Conservation (phyloP, 1,140 invertebrate genomes). For the Panagrolaimus sp. region DNA sequence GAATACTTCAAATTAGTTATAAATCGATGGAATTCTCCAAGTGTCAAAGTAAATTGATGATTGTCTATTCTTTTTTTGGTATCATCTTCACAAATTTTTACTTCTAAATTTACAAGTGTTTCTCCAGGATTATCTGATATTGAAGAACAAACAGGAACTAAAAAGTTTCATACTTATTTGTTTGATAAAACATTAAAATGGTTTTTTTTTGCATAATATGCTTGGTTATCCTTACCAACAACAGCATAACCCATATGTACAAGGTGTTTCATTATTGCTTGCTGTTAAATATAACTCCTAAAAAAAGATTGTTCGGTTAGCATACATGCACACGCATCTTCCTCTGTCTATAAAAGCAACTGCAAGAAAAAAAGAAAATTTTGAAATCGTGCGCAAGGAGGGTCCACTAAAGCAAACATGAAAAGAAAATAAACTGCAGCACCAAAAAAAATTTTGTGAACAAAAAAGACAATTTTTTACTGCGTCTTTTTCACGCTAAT, state of each 20-base stretch:
- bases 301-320: too few relatives aligned
- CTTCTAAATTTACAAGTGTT: not conserved
- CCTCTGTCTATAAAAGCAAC: too few relatives aligned
- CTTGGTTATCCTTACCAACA: slow-evolving; percentile 2
- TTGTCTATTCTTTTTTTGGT: not conserved
- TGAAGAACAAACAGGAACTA: slow-evolving; percentile 13
- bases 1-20: slow-evolving; percentile 1
- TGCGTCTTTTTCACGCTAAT: too few relatives aligned
- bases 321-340: too few relatives aligned
- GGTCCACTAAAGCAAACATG: too few relatives aligned
- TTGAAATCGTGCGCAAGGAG: too few relatives aligned
- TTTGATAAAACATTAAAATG: slow-evolving; percentile 11
- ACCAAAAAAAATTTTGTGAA: too few relatives aligned
- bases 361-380: too few relatives aligned
- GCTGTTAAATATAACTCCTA: too few relatives aligned
- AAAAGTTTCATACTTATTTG: not conserved
- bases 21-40: slow-evolving; percentile 16
- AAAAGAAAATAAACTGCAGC: too few relatives aligned
- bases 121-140: not conserved
- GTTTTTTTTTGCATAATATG: not conserved
- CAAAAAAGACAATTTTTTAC: too few relatives aligned
- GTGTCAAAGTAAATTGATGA: slow-evolving; percentile 5
- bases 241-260: slow-evolving; percentile 5
- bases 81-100: not conserved
- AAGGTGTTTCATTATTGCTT: not conserved